Evolutionary conservation across 2,113 vertebrate species (phyloP).

Genomic region (Platysteira castanea): DNA sequence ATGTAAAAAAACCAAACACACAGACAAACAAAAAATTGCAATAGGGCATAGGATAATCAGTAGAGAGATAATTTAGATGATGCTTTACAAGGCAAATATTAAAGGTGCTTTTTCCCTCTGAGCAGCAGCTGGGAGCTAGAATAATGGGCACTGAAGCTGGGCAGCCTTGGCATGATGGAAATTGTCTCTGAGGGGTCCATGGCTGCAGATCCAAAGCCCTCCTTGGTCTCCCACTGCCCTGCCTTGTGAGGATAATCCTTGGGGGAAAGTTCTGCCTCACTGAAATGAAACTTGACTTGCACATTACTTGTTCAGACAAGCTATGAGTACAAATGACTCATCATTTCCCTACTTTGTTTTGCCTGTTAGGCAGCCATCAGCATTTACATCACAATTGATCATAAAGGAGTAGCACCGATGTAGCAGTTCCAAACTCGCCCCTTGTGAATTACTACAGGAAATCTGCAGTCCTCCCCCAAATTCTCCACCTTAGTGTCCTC

Average conservation of each 20-base stretch:
- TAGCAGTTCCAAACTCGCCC: slow-evolving; percentile 14
- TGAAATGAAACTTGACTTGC: slow-evolving; percentile 62
- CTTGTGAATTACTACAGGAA: slow-evolving; percentile 26
- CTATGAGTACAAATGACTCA: slow-evolving; percentile 61
- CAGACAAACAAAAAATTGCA: neutral
- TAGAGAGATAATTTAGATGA: neutral
- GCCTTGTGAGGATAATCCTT: neutral
- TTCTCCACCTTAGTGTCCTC: neutral
- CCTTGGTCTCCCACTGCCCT: neutral
- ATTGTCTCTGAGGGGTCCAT: neutral
- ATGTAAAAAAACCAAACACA: neutral
- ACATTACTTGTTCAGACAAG: slow-evolving; percentile 65
- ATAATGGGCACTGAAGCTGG: neutral
- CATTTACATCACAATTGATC: slow-evolving; percentile 67
- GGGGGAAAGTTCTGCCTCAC: neutral
- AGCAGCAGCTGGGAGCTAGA: neutral
- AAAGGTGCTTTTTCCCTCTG: neutral
- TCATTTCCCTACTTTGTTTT: slow-evolving; percentile 65
- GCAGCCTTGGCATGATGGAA: neutral
- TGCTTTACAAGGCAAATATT: neutral
- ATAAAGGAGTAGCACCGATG: slow-evolving; percentile 50
- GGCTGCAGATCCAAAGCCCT: neutral
- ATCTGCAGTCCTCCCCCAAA: neutral
- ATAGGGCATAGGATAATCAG: neutral
- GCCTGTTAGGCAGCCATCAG: slow-evolving; percentile 65